Conservation (phyloP, 1,140 invertebrate genomes). For the Drosophila asahinai region DNA sequence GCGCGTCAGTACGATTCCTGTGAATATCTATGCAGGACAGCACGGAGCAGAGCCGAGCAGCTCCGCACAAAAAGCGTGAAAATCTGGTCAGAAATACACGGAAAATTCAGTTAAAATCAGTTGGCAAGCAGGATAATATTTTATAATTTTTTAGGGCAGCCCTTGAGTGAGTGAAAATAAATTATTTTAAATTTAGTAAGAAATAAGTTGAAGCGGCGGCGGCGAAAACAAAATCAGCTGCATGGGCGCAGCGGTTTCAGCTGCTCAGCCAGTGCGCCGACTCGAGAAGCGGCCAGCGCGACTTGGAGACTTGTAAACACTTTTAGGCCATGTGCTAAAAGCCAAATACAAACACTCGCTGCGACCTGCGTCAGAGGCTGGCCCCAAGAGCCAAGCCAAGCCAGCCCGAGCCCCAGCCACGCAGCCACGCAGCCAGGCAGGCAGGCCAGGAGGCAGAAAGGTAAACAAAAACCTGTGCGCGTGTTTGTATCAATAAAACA, state of each 20-base stretch:
- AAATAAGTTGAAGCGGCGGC: background rate
- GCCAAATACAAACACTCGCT: slow-evolving; percentile 18
- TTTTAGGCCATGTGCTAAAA: slow-evolving; percentile 59
- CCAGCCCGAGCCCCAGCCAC: background rate
- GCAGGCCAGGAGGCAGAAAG: slow-evolving; percentile 57
- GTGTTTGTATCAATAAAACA: slow-evolving; percentile 80
- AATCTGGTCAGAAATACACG: background rate
- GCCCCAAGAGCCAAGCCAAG: background rate
- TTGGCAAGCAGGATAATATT: background rate
- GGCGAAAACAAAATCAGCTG: slow-evolving; percentile 60
- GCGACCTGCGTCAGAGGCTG: slow-evolving; percentile 51
- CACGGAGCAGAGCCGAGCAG: slow-evolving; percentile 60
- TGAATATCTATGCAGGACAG: slow-evolving; percentile 83
- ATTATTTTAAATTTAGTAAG: background rate
- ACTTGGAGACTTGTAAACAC: slow-evolving; percentile 60
- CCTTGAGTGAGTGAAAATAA: background rate
- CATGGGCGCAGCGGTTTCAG: slow-evolving; percentile 41
- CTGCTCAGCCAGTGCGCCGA: slow-evolving; percentile 42
- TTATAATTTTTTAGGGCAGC: background rate
- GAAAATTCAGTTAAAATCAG: slow-evolving; percentile 4
- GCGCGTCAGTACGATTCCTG: slow-evolving; percentile 77
- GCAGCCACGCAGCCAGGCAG: background rate
- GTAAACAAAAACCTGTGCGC: slow-evolving; percentile 83
- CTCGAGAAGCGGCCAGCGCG: slow-evolving; percentile 21
- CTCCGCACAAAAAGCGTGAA: slow-evolving; percentile 22